Percentiles rank a stretch among this genome's conserved stretches.
Conservation (phyloP, 1,140 invertebrate species). For the Hyposmocoma kahamanoa region DNA sequence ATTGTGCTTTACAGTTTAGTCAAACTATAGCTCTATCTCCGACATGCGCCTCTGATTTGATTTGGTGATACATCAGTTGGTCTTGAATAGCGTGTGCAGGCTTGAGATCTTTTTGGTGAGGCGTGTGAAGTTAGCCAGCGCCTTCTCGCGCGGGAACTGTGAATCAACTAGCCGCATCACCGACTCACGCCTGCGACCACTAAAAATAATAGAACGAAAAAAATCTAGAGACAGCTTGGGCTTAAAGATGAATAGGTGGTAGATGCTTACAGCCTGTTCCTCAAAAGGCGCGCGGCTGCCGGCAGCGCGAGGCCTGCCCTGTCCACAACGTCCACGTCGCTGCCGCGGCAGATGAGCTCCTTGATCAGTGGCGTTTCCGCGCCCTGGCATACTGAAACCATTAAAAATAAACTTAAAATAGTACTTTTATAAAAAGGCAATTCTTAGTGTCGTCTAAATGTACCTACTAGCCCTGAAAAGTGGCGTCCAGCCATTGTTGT, state of each 20-base stretch:
- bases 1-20: no score
- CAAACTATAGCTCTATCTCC: no score
- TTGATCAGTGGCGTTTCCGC: conserved; percentile 36
- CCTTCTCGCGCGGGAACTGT: conserved; percentile 48
- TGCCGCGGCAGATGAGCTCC: conserved; percentile 41
- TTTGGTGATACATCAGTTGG: no score
- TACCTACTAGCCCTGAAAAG: not conserved
- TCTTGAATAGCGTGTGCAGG: conserved; percentile 38
- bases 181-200: conserved; percentile 38
- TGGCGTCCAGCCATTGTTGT: not conserved
- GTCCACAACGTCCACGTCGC: conserved; percentile 31
- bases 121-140: conserved; percentile 51
- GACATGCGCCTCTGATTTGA: no score
- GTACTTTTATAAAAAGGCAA: not conserved
- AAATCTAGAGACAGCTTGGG: no score
- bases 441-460: not conserved
- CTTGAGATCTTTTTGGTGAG: conserved; percentile 57
- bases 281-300: conserved; percentile 36
- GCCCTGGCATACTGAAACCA: conserved; percentile 44
- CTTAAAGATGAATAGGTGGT: no score
- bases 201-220: conserved; percentile 23
- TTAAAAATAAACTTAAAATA: not conserved
- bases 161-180: conserved; percentile 45
- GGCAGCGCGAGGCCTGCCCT: conserved; percentile 37
- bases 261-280: conserved; percentile 30